phyloP scores from a whole-genome alignment of 1,140 invertebrate species.

The Drosophila rufa region DNA sequence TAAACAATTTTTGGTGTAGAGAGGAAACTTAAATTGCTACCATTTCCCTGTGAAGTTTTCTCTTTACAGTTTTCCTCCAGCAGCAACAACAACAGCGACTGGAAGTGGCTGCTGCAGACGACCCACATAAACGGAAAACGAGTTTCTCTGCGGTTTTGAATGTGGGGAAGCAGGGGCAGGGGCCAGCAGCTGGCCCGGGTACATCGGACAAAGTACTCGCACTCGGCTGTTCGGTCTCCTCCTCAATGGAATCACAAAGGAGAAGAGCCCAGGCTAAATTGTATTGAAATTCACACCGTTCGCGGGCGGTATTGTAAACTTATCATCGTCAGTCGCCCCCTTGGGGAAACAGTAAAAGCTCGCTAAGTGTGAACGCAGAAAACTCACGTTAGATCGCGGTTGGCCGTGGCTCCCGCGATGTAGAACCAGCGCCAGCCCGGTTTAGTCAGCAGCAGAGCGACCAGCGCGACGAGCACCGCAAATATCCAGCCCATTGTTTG shows the following conservation, averaged over 20 bases:
- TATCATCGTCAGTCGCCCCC: conserved; percentile 30
- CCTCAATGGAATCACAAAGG: conserved; percentile 64
- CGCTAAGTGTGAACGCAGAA: neutral
- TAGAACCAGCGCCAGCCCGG: conserved; percentile 89
- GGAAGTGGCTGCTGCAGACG: conserved; percentile 48
- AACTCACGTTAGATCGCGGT: conserved; percentile 88
- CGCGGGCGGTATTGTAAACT: conserved; percentile 73
- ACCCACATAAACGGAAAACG: conserved; percentile 66
- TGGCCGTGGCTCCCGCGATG: conserved; percentile 89
- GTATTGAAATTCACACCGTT: conserved; percentile 74
- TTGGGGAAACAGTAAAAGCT: conserved; percentile 1
- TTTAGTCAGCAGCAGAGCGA: conserved; percentile 68
- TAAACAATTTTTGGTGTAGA: conserved; percentile 5
- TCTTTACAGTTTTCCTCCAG: conserved; percentile 41
- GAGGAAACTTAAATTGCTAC: conserved; percentile 2
- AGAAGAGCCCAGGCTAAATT: conserved; percentile 59
- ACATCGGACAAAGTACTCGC: conserved; percentile 62
- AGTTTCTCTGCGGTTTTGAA: conserved; percentile 53
- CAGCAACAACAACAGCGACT: conserved; percentile 13
- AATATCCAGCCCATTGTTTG: conserved; percentile 79
- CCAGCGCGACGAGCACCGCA: conserved; percentile 64
- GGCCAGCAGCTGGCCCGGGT: conserved; percentile 24
- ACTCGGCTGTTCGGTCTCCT: conserved; percentile 45
- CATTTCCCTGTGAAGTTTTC: conserved; percentile 45
- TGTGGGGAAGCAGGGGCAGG: neutral